Conservation (phyloP, 2,797 vertebrate genomes). For the Thunnus albacares region DNA sequence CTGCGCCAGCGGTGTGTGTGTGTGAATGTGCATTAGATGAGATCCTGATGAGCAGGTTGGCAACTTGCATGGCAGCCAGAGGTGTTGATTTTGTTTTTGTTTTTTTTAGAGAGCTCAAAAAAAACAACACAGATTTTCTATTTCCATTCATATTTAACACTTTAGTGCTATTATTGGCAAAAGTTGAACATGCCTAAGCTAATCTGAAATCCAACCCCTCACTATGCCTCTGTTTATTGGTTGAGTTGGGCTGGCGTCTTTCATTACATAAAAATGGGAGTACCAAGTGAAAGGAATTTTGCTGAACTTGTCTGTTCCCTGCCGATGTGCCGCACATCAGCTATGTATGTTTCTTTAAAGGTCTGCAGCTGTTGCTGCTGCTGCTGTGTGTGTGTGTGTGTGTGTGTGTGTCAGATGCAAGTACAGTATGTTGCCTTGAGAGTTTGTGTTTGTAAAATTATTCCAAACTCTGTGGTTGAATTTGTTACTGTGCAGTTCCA, state of each 20-base stretch:
- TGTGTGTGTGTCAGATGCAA: conserved; percentile 14
- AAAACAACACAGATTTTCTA: no score
- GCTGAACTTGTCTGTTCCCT: background rate
- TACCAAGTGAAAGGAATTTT: conserved; percentile 22
- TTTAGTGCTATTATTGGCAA: no score
- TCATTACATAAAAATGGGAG: background rate
- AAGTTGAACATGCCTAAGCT: no score
- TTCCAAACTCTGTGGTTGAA: conserved; percentile 57
- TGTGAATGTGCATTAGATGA: no score
- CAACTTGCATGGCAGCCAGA: no score
- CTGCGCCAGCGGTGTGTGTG: no score
- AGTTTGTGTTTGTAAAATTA: conserved; percentile 56
- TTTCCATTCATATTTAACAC: no score
- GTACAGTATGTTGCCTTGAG: conserved; percentile 28
- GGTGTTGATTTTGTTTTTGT: no score
- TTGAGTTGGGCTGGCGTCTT: background rate
- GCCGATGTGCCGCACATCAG: background rate
- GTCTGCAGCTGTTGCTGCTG: conserved; percentile 5
- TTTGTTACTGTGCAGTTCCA: conserved; percentile 51
- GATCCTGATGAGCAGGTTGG: no score
- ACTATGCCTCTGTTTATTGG: background rate
- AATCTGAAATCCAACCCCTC: no score
- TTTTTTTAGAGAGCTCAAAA: no score
- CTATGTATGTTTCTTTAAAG: conserved; percentile 13
- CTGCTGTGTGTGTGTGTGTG: background rate